These are phyloP conservation scores for Platalea minor DNA, from an alignment of 2,797 vertebrate species.

Conservation along the genomic window DNA sequence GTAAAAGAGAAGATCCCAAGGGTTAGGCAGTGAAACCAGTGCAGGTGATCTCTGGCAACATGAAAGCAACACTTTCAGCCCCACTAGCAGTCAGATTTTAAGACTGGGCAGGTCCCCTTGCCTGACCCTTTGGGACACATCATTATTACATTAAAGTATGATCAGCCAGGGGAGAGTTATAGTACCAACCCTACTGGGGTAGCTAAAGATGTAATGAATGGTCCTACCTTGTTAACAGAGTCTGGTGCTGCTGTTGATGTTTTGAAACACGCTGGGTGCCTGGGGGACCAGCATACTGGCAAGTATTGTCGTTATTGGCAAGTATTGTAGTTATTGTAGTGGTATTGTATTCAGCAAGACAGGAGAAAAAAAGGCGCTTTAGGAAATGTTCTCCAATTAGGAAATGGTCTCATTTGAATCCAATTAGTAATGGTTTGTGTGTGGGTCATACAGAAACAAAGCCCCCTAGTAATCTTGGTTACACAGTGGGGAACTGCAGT, in stretches of 20 bases:
- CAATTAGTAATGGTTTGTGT: not conserved
- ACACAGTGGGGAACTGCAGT: not conserved
- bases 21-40: not conserved
- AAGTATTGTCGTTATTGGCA: not conserved
- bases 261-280: not conserved
- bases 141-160: not conserved
- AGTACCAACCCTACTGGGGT: not conserved
- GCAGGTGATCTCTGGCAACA: not conserved
- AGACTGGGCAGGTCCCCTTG: rapidly evolving
- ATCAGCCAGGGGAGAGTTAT: not conserved
- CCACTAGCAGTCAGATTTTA: not conserved
- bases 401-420: not conserved
- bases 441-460: not conserved
- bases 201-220: not conserved
- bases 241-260: not conserved
- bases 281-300: not conserved
- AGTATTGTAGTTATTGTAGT: too few species aligned
- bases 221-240: not conserved
- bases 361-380: not conserved
- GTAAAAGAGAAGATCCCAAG: not conserved
- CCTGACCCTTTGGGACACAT: not conserved
- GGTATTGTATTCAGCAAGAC: not conserved
- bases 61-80: not conserved
- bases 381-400: not conserved
- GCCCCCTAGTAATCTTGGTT: not conserved